Percentiles rank a stretch among this genome's conserved stretches.
These are phyloP conservation scores for Salarias fasciatus DNA, from an alignment of 2,797 vertebrate species.

Conservation along the genomic window DNA sequence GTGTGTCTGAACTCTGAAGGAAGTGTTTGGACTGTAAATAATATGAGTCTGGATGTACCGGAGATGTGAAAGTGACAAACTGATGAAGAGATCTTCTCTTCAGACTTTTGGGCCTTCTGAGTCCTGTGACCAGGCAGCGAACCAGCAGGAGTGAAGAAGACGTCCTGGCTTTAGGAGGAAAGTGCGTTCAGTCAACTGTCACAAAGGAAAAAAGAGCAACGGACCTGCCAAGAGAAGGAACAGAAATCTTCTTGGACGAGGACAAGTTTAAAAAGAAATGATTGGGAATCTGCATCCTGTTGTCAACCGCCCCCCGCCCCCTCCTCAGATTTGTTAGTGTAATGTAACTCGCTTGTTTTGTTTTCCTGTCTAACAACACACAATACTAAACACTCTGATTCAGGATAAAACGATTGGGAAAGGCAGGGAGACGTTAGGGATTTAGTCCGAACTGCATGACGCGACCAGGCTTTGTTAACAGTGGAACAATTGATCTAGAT, in stretches of 20 bases:
- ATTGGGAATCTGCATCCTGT: slow-evolving; percentile 45
- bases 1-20: not conserved
- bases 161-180: slow-evolving; percentile 31
- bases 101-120: slow-evolving; percentile 28
- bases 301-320: slow-evolving; percentile 37
- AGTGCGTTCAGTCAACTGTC: slow-evolving; percentile 25
- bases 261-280: slow-evolving; percentile 31
- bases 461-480: slow-evolving; percentile 72
- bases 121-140: slow-evolving; percentile 24
- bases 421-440: slow-evolving; percentile 23
- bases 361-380: slow-evolving; percentile 59
- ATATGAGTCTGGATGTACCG: slow-evolving; percentile 37
- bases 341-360: slow-evolving; percentile 56
- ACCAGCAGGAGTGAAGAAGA: slow-evolving; percentile 23
- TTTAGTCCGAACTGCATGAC: slow-evolving; percentile 54
- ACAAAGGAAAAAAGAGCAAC: slow-evolving; percentile 38
- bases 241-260: slow-evolving; percentile 28
- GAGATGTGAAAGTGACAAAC: slow-evolving; percentile 16
- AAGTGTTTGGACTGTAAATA: slow-evolving; percentile 50
- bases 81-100: slow-evolving; percentile 32
- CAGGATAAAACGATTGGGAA: slow-evolving; percentile 73
- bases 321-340: slow-evolving; percentile 58
- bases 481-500: slow-evolving; percentile 73
- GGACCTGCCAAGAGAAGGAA: slow-evolving; percentile 46
- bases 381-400: slow-evolving; percentile 68